Base-by-base conservation (phyloP, 2,797 vertebrate species). In the Champsocephalus gunnari region DNA sequence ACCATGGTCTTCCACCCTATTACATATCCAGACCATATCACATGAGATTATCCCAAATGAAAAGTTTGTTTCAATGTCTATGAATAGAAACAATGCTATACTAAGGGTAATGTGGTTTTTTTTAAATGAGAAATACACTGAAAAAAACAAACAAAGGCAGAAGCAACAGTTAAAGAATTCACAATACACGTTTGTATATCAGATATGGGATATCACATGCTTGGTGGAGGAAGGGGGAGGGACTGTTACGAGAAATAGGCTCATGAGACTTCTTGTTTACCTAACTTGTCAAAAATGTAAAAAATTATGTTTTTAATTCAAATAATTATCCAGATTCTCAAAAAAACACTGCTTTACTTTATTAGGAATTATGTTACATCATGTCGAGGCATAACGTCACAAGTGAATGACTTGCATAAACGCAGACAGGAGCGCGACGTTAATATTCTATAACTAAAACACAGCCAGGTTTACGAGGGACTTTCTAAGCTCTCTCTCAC, bases 371-470 rank as follows among this genome's bases (percentile, higher is more conserved):
- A 5, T 43, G 43, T 48, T 0, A 65, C 64, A 78, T 71, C 53
- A n/a, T 69, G 24, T 38, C 3, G 19, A 28, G 54, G 51, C 62
- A 49, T 62, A 79, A 80, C 86, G 85, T 90, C 84, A 88, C 75
- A 81, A 70, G 83, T 80, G 82, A 80, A 92, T 94, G 93, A 94
- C 93, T 92, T 81, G 92, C 92, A 94, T 73, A 92, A 91, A 74
- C 83, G 83, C 81, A 77, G 81, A 56, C 10, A 55, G 71, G 44
- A 75, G 61, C 47, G 50, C 45, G 60, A 50, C 43, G n/a, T 68
- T 12, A n/a, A 48, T 61, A 41, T 65, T 63, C 9, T 49, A 16
- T 45, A 24, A 56, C 13, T 32, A 62, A 24, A 24, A 65, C 2
- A 71, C 4, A 64, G 1, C 3, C 10, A 44, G 14, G 24, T 11